Base-by-base conservation (phyloP, 2,888 invertebrate genomes). In the Schizaphis graminum region DNA sequence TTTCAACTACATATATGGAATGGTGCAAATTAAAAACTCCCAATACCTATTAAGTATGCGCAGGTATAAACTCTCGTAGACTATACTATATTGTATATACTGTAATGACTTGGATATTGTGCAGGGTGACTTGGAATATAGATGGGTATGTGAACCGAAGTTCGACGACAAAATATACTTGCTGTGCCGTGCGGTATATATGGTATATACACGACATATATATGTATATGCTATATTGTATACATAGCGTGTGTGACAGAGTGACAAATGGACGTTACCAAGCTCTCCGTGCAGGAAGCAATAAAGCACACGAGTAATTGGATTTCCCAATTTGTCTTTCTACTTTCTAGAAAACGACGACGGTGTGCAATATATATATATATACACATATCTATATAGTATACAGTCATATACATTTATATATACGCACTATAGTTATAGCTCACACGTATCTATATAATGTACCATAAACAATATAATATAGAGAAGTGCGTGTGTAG, bases 281-380 rank as follows among this genome's bases (percentile, higher is more conserved):
- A 77, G 47, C 11, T 84, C 89, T 77, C 44, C 89, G n/a, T 10
- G 13, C 21, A 77, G 89, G 56, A 93, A 89, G 89, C 93, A 89
- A 89, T 89, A 89, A 93, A 93, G 89, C 84, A 89, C 44, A 44
- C 89, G 41, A 53, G 77, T 93, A 93, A 93, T 93, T 93, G 92
- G 77, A 93, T 93, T 93, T 93, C 28, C 53, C 67, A 88, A 92
- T 92, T 92, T 67, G 88, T 92, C 49, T 88, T 92, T 88, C 92
- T 53, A 88, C 61, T 92, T 61, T 92, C 86, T 61, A 61, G 49
- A 92, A 67, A 67, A 88, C 61, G 47, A 92, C 92, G 67, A 88
- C 61, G 47, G 61, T 61, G 57, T 47, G 44, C n/a, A 35, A 49
- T 35, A 47, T 47, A 47, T 49, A 77, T 61, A 61, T 49, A 67